phyloP scores from a whole-genome alignment of 92 coral and sea anemone species.

The Parazoanthus swiftii region DNA sequence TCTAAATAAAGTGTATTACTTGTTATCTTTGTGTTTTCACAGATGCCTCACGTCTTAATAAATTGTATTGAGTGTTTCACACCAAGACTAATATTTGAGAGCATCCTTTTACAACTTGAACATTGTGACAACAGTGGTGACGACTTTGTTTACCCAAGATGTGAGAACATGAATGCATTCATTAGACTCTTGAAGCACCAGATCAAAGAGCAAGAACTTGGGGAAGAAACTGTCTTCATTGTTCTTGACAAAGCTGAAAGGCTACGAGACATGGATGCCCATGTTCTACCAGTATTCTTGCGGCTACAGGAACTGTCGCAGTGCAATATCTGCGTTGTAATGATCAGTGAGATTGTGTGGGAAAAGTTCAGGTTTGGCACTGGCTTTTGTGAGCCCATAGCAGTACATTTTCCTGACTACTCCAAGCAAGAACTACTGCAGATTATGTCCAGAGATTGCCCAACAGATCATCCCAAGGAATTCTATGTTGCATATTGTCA shows the following conservation, averaged over 20 bases:
- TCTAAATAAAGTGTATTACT: neutral
- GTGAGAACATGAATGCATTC: conserved; percentile 94
- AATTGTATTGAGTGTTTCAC: conserved; percentile 91
- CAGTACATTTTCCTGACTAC: conserved; percentile 81
- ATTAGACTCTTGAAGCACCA: conserved; percentile 63
- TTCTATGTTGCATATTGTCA: conserved; percentile 89
- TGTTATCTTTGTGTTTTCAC: conserved; percentile 9
- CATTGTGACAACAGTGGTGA: conserved; percentile 42
- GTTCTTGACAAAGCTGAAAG: conserved; percentile 91
- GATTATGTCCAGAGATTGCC: conserved; percentile 81
- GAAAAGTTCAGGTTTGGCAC: conserved; percentile 94
- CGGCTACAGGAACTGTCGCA: conserved; percentile 83
- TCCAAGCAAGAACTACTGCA: conserved; percentile 75
- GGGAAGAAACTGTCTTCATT: conserved; percentile 76
- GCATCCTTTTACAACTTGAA: conserved; percentile 73
- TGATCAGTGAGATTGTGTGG: conserved; percentile 87
- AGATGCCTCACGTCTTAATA: conserved; percentile 82
- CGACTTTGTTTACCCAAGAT: conserved; percentile 49
- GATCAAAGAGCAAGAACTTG: conserved; percentile 47
- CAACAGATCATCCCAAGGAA: conserved; percentile 68
- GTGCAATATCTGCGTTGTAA: conserved; percentile 81
- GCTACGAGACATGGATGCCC: conserved; percentile 86
- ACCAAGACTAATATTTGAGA: conserved; percentile 76
- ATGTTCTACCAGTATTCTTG: conserved; percentile 76
- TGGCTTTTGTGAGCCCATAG: conserved; percentile 81